phyloP scores from a whole-genome alignment of 2,797 vertebrate genomes.

The Mycteria americana region DNA sequence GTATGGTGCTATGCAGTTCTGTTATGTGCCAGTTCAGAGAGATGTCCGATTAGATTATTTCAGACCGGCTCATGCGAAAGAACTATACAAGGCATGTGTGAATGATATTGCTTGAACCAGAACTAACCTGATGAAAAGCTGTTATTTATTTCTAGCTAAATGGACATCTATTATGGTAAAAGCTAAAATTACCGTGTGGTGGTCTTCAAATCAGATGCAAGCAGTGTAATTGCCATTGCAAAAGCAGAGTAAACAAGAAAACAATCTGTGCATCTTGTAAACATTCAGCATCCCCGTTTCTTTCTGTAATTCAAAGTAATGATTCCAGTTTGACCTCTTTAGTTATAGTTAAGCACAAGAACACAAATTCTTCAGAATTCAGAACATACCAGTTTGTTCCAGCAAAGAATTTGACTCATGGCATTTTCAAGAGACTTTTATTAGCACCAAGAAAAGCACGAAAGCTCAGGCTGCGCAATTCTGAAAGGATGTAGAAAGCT shows the following conservation, averaged over 20 bases:
- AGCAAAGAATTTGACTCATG: background rate
- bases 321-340: background rate
- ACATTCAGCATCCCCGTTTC: accelerated
- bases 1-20: background rate
- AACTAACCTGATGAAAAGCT: background rate
- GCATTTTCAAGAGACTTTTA: background rate
- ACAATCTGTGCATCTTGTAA: background rate
- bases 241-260: background rate
- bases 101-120: background rate
- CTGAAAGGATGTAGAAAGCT: background rate
- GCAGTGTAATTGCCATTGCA: background rate
- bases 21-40: background rate
- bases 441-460: background rate
- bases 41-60: background rate
- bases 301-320: background rate
- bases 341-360: background rate
- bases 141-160: background rate
- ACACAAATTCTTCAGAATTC: background rate
- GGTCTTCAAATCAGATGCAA: background rate
- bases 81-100: background rate
- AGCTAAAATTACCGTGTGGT: background rate
- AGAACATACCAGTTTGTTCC: background rate
- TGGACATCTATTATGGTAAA: background rate
- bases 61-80: background rate
- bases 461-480: background rate